These are phyloP conservation scores for Entomyzon cyanotis DNA, from an alignment of 2,113 vertebrate species.

Conservation along the genomic window DNA sequence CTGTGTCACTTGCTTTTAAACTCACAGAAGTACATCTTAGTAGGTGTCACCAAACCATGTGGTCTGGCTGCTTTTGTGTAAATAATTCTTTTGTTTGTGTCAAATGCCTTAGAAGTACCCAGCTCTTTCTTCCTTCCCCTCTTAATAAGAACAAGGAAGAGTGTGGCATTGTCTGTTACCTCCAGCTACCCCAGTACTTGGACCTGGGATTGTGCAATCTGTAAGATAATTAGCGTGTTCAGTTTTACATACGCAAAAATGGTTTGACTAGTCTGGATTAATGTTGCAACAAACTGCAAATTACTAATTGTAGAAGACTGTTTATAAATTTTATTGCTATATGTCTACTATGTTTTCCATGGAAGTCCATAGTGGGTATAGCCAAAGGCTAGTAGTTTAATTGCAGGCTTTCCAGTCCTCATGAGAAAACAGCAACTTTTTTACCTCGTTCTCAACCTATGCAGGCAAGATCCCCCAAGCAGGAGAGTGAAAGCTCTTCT, in stretches of 20 bases:
- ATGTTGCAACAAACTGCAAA: not conserved
- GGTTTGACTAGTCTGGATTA: not conserved
- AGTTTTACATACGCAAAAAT: not conserved
- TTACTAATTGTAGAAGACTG: not conserved
- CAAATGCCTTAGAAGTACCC: conserved; percentile 41
- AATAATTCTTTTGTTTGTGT: conserved; percentile 74
- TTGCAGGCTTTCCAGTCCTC: not conserved
- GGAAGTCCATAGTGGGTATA: not conserved
- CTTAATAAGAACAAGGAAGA: not conserved
- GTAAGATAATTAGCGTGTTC: not conserved
- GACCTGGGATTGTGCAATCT: not conserved
- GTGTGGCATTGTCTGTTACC: not conserved
- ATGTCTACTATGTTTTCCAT: not conserved
- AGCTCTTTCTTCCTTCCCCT: not conserved
- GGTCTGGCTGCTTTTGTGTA: conserved; percentile 69
- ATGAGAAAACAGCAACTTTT: not conserved
- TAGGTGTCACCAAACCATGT: conserved; percentile 78
- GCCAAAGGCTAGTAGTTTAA: conserved; percentile 26
- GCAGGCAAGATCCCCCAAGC: not conserved
- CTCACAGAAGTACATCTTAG: conserved; percentile 62
- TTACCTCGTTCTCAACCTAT: not conserved
- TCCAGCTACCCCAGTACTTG: not conserved
- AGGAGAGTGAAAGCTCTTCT: not conserved
- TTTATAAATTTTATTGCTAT: not conserved
- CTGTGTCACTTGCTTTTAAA: conserved; percentile 73